Evolutionary conservation across 2,797 vertebrate genomes (phyloP).

Genomic region (Protonibea diacanthus): DNA sequence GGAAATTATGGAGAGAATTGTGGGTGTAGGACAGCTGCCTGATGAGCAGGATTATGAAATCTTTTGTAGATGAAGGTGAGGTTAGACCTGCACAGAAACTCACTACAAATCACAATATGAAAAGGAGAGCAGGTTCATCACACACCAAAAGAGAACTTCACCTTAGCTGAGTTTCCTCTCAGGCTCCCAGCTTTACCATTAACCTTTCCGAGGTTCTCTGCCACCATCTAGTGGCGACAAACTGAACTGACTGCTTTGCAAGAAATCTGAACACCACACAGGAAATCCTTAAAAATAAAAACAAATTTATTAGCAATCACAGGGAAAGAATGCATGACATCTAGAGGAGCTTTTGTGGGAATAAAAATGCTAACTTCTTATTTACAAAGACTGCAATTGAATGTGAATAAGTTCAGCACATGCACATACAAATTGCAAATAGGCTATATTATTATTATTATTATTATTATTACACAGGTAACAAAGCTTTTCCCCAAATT

Average conservation of each 20-base stretch:
- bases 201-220: constrained; percentile 49
- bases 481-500: constrained; percentile 74
- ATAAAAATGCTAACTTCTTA: constrained; percentile 89
- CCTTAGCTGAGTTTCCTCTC: background rate
- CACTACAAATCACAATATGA: background rate
- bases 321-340: constrained; percentile 86
- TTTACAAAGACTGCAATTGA: constrained; percentile 92
- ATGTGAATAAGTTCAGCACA: constrained; percentile 85
- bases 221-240: constrained; percentile 71
- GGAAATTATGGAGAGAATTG: background rate
- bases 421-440: constrained; percentile 89
- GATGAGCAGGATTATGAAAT: background rate
- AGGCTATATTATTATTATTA: constrained; percentile 56
- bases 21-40: background rate
- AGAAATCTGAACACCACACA: constrained; percentile 5
- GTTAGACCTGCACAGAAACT: background rate
- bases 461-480: constrained; percentile 63
- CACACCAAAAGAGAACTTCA: constrained; percentile 22
- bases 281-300: constrained; percentile 85
- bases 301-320: constrained; percentile 92
- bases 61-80: background rate
- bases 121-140: background rate
- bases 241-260: background rate
- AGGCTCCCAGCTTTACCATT: background rate
- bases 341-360: constrained; percentile 88